phyloP scores from a whole-genome alignment of 1,140 invertebrate species.

The Fragariocoptes setiger region DNA sequence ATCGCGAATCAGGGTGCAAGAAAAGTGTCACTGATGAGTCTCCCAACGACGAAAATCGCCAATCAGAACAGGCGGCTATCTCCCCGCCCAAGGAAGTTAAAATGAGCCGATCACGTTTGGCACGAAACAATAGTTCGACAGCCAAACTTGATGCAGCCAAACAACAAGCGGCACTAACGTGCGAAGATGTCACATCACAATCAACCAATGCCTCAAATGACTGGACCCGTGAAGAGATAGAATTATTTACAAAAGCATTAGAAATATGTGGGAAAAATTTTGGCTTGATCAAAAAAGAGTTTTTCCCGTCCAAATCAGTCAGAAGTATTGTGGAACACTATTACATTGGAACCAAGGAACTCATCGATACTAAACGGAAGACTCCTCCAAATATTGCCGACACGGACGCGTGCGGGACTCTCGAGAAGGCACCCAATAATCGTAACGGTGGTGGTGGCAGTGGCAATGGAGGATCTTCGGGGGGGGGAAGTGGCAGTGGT shows the following conservation, averaged over 20 bases:
- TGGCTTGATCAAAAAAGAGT: slow-evolving; percentile 13
- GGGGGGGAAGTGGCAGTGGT: neutral
- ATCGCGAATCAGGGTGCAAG: neutral
- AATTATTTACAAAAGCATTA: slow-evolving; percentile 12
- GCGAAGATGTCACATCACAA: neutral
- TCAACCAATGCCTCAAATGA: neutral
- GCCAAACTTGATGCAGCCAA: neutral
- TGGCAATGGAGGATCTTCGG: neutral
- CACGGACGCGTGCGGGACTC: neutral
- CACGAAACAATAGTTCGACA: neutral
- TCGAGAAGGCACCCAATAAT: neutral
- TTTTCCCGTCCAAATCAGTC: slow-evolving; percentile 13
- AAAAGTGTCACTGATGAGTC: neutral
- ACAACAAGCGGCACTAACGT: neutral
- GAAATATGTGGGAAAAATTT: slow-evolving; percentile 14
- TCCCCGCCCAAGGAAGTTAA: neutral
- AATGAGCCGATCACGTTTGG: neutral
- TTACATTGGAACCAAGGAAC: slow-evolving; percentile 9
- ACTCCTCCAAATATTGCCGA: neutral
- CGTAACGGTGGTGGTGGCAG: neutral
- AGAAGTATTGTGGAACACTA: slow-evolving; percentile 12
- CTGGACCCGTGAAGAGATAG: slow-evolving; percentile 11
- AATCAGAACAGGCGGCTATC: too few species aligned
- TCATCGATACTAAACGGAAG: neutral
- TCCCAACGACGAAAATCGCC: neutral